phyloP scores from a whole-genome alignment of 2,888 invertebrate species.

The Cactoblastis cactorum region DNA sequence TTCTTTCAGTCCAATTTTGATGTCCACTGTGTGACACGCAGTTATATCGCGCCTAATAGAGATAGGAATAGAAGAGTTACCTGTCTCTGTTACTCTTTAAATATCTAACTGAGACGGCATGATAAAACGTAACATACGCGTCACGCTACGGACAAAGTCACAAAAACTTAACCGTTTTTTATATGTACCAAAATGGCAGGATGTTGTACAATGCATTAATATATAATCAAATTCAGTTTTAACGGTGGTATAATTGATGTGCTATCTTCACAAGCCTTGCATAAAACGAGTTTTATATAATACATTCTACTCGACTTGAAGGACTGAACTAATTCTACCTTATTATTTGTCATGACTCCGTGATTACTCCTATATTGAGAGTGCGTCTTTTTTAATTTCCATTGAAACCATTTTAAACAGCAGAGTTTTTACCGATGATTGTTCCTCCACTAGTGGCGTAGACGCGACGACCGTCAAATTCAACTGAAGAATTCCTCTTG shows the following conservation, averaged over 20 bases:
- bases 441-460: constrained; percentile 91
- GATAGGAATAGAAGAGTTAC: too few relatives aligned
- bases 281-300: neutral
- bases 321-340: neutral
- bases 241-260: neutral
- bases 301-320: neutral
- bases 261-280: neutral
- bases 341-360: neutral
- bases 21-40: neutral
- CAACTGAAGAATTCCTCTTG: constrained; percentile 87
- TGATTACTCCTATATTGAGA: constrained; percentile 9
- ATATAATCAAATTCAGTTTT: neutral
- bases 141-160: too few relatives aligned
- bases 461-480: constrained; percentile 90
- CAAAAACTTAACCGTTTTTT: too few relatives aligned
- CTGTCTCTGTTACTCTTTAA: too few relatives aligned
- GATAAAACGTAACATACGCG: too few relatives aligned
- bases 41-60: too few relatives aligned
- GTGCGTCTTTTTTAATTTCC: constrained; percentile 7
- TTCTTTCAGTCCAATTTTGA: neutral
- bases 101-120: too few relatives aligned
- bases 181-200: neutral
- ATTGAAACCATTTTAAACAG: constrained; percentile 78
- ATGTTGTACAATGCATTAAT: neutral
- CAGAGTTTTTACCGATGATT: constrained; percentile 94